These are phyloP conservation scores for Drosophila repleta DNA, from an alignment of 1,140 invertebrate species.

Conservation along the genomic window DNA sequence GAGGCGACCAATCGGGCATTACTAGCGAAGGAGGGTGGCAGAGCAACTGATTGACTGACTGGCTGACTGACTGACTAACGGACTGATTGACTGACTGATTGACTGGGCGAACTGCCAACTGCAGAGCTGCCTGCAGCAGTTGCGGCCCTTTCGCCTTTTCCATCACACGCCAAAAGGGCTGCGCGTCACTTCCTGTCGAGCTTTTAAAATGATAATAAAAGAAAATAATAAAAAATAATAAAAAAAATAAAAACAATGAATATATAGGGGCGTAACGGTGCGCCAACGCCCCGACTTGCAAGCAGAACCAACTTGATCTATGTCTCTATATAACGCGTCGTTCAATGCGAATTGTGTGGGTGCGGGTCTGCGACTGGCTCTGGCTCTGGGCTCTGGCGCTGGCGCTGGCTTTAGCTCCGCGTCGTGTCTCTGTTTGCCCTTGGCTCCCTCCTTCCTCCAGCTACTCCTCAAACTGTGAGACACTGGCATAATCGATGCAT, in stretches of 20 bases:
- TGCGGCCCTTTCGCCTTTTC: constrained; percentile 32
- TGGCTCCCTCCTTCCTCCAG: constrained; percentile 5
- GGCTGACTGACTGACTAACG: constrained; percentile 25
- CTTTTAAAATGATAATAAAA: constrained; percentile 8
- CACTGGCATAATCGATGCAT: constrained; percentile 71
- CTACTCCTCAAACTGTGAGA: constrained; percentile 23
- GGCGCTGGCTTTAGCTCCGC: no score
- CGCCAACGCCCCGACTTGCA: constrained; percentile 36
- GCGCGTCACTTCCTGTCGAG: constrained; percentile 37
- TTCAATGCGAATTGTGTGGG: constrained; percentile 31
- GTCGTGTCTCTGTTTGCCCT: background rate
- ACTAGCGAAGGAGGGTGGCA: constrained; percentile 3
- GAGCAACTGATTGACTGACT: constrained; percentile 44
- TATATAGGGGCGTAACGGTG: constrained; percentile 26
- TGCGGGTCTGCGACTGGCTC: constrained; percentile 15
- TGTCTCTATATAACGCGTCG: constrained; percentile 8
- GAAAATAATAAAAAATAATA: constrained; percentile 2
- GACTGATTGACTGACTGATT: constrained; percentile 45
- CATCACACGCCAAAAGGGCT: constrained; percentile 25
- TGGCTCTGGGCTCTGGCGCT: background rate
- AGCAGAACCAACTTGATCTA: constrained; percentile 25
- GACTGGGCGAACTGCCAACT: constrained; percentile 69
- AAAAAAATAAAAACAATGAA: constrained; percentile 31
- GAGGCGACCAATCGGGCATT: constrained; percentile 63
- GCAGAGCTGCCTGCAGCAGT: constrained; percentile 21